phyloP scores from a whole-genome alignment of 2,113 vertebrate genomes.

The Gymnorhina tibicen region DNA sequence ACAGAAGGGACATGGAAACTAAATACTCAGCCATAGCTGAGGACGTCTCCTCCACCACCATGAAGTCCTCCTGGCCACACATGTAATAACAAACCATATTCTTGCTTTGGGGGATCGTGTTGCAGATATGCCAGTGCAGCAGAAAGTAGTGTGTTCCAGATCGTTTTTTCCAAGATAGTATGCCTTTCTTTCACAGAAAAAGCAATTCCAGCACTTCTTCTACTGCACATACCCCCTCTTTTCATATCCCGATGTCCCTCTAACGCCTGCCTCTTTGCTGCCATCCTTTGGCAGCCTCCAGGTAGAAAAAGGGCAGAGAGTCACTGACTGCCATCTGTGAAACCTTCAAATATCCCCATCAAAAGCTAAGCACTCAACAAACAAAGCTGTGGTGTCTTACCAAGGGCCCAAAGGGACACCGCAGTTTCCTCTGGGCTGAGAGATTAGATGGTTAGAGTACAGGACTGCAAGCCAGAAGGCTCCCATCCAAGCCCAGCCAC shows the following conservation, averaged over 20 bases:
- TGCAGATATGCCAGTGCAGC: slow-evolving; percentile 43
- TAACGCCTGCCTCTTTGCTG: slow-evolving; percentile 28
- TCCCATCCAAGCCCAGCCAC: slow-evolving; percentile 55
- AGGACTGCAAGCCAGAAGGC: slow-evolving; percentile 47
- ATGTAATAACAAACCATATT: not conserved
- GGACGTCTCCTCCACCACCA: not conserved
- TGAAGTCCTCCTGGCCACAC: not conserved
- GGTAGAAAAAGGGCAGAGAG: not conserved
- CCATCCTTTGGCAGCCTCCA: slow-evolving; percentile 48
- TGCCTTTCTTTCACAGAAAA: not conserved
- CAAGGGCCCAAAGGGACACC: slow-evolving; percentile 45
- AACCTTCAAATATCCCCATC: slow-evolving; percentile 36
- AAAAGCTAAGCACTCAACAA: slow-evolving; percentile 46
- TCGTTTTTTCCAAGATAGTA: not conserved
- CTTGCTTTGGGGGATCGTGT: slow-evolving; percentile 10
- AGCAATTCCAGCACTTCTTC: not conserved
- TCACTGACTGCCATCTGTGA: slow-evolving; percentile 7
- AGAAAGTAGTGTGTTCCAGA: not conserved
- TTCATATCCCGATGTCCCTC: not conserved
- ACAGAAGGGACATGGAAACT: slow-evolving; percentile 43
- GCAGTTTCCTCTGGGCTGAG: slow-evolving; percentile 35
- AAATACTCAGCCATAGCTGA: slow-evolving; percentile 31
- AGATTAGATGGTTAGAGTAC: slow-evolving; percentile 40
- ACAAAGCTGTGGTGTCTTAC: slow-evolving; percentile 55
- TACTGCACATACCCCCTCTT: not conserved